These are phyloP conservation scores for Anthoptus insignis DNA, from an alignment of 2,888 invertebrate genomes.

Conservation along the genomic window DNA sequence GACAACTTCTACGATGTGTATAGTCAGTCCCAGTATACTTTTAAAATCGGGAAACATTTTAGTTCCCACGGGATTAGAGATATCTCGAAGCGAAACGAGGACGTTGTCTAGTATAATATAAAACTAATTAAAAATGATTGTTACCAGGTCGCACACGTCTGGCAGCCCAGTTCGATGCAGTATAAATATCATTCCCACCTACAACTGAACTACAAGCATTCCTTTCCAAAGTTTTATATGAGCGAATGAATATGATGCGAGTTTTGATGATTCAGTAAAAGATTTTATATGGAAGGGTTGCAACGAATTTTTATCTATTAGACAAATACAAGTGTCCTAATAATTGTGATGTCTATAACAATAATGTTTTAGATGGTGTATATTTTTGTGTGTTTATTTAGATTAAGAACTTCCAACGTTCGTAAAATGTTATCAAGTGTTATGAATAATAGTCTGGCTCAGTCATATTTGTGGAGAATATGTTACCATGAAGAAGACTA, in stretches of 20 bases:
- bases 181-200: conserved; percentile 66
- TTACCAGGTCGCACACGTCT: conserved; percentile 77
- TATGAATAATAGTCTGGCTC: conserved; percentile 28
- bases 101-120: too few species aligned
- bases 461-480: conserved; percentile 19
- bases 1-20: too few species aligned
- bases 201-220: conserved; percentile 66
- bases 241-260: conserved; percentile 57
- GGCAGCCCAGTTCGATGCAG: conserved; percentile 79
- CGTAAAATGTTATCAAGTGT: conserved; percentile 78
- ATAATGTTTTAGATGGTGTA: conserved; percentile 83
- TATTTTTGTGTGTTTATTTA: conserved; percentile 86
- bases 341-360: conserved; percentile 84
- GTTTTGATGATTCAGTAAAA: conserved; percentile 60
- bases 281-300: conserved; percentile 68
- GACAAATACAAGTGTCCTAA: conserved; percentile 80
- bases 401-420: conserved; percentile 75
- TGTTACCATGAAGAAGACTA: conserved; percentile 23
- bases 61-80: too few species aligned
- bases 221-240: conserved; percentile 59
- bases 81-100: too few species aligned
- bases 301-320: conserved; percentile 82
- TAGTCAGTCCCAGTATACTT: too few species aligned
- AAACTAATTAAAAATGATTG: too few species aligned
- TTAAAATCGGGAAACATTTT: too few species aligned